Percentiles rank a stretch among this genome's conserved stretches.
These are phyloP conservation scores for Sebastes trivittatus DNA, from an alignment of 2,797 vertebrate genomes.

Conservation along the genomic window DNA sequence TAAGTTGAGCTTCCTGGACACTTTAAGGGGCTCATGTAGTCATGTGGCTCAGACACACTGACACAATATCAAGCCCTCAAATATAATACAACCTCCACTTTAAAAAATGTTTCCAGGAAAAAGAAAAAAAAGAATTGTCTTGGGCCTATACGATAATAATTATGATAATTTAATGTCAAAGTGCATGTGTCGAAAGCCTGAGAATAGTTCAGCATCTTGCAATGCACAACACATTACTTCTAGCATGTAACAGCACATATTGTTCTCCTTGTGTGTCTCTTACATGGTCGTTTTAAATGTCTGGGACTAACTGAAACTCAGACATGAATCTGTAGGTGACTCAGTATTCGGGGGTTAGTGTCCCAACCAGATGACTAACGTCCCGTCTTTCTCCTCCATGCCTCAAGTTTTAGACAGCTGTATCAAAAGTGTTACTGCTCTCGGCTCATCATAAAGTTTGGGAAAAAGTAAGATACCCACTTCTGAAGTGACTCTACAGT, in stretches of 20 bases:
- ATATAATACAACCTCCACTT: background rate
- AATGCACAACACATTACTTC: background rate
- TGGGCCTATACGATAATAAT: background rate
- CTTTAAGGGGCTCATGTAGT: background rate
- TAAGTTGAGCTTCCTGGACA: background rate
- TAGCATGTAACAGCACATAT: background rate
- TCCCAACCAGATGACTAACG: background rate
- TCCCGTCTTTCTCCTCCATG: background rate
- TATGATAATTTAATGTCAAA: background rate
- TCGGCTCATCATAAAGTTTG: conserved; percentile 7
- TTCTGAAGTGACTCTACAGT: conserved; percentile 20
- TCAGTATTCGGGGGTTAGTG: background rate
- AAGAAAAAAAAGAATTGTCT: background rate
- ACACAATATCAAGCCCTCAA: background rate
- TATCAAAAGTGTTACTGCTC: conserved; percentile 20
- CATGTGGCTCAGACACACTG: background rate
- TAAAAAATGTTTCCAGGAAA: background rate
- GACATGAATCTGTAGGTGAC: background rate
- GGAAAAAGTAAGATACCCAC: conserved; percentile 1
- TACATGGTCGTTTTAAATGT: background rate
- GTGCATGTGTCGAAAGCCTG: background rate
- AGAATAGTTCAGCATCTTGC: background rate
- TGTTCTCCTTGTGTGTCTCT: background rate
- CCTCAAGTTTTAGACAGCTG: background rate
- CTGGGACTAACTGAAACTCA: background rate